Percentiles rank a stretch among this genome's conserved stretches.
phyloP scores from a whole-genome alignment of 1,140 invertebrate species.

The Lethocerus indicus region DNA sequence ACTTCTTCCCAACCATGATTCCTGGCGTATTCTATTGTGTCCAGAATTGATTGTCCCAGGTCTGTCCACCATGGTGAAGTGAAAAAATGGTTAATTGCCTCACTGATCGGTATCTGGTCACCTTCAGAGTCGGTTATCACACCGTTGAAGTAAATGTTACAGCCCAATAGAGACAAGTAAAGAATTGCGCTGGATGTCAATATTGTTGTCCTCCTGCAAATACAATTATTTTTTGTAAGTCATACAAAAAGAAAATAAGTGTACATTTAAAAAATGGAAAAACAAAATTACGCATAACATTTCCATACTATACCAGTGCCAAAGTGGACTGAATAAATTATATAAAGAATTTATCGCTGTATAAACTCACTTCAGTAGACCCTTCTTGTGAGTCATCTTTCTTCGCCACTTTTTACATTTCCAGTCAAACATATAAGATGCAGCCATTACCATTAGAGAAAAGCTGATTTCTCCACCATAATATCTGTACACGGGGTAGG shows the following conservation, averaged over 20 bases:
- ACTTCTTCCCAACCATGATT: slow-evolving; percentile 62
- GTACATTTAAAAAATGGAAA: not conserved
- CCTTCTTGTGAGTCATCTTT: slow-evolving; percentile 33
- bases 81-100: slow-evolving; percentile 77
- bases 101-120: slow-evolving; percentile 69
- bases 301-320: no score
- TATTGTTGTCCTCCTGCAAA: slow-evolving; percentile 27
- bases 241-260: slow-evolving; percentile 6
- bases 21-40: slow-evolving; percentile 54
- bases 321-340: slow-evolving; percentile 4
- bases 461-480: slow-evolving; percentile 29
- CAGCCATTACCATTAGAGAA: slow-evolving; percentile 39
- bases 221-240: not conserved
- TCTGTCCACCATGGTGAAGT: slow-evolving; percentile 66
- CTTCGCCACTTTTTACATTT: slow-evolving; percentile 62
- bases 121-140: slow-evolving; percentile 71
- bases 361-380: slow-evolving; percentile 25
- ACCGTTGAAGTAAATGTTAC: slow-evolving; percentile 80
- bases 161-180: slow-evolving; percentile 54
- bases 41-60: slow-evolving; percentile 46
- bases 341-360: not conserved
- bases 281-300: not conserved
- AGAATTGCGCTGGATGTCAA: slow-evolving; percentile 41
- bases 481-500: slow-evolving; percentile 32
- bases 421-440: slow-evolving; percentile 47